phyloP scores from a whole-genome alignment of 2,113 vertebrate genomes.

The Chitala chitala region DNA sequence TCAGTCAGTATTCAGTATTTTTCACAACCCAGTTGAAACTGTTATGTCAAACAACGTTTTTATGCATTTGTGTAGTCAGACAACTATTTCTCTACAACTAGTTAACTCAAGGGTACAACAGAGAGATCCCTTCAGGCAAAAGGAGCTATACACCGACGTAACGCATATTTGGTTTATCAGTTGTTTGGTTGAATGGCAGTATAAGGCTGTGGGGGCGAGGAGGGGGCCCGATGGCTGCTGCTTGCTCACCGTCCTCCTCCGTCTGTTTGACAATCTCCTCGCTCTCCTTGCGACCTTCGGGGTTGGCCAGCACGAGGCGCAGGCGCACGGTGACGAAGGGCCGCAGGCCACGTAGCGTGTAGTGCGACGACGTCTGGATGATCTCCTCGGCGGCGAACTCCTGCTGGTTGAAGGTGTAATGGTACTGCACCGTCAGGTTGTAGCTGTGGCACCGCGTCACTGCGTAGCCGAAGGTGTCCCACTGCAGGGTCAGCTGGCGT shows the following conservation, averaged over 20 bases:
- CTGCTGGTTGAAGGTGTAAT: slow-evolving; percentile 89
- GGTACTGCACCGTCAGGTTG: slow-evolving; percentile 93
- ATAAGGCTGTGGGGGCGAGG: neutral
- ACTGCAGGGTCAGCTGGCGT: slow-evolving; percentile 89
- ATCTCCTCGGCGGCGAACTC: slow-evolving; percentile 84
- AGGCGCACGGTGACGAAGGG: slow-evolving; percentile 88
- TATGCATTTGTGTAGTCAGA: too few relatives aligned
- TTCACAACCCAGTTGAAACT: too few relatives aligned
- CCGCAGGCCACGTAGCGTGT: slow-evolving; percentile 82
- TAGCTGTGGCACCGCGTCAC: slow-evolving; percentile 97
- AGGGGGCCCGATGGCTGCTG: neutral
- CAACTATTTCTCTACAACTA: too few relatives aligned
- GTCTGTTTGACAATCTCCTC: slow-evolving; percentile 93
- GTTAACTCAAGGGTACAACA: too few relatives aligned
- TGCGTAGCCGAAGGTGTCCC: slow-evolving; percentile 90
- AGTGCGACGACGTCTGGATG: slow-evolving; percentile 89
- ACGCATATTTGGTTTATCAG: too few relatives aligned
- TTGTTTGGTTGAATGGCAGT: too few relatives aligned
- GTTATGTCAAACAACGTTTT: too few relatives aligned
- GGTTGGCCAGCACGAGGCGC: slow-evolving; percentile 83
- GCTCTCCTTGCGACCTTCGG: slow-evolving; percentile 89
- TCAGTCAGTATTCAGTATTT: too few relatives aligned
- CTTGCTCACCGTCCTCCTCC: slow-evolving; percentile 79
- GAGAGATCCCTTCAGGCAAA: too few relatives aligned
- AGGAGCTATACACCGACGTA: too few relatives aligned